Evolutionary conservation across 2,113 vertebrate genomes (phyloP), one percentile per base, ranked within the genome.

Genomic region (Calidris pygmaea): DNA sequence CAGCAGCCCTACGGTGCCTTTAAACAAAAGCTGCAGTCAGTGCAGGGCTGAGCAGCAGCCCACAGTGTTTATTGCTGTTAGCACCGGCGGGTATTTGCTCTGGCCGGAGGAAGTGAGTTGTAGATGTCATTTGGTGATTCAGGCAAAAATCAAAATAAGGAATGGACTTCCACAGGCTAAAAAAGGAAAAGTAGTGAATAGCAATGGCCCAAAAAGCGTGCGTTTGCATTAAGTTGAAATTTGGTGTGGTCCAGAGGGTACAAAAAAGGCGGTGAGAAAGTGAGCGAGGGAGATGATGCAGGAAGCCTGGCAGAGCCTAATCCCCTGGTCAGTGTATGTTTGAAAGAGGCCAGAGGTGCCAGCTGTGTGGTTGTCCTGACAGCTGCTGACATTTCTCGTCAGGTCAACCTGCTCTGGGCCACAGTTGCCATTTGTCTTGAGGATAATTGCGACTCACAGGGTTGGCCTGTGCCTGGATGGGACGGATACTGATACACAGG

Each of bases 91-190:
- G 65, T 90, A 60, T 96, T 95, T 92, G 87, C 85, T 95, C 86
- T 90, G 81, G 60, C 85, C 14, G 16, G 66, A 93, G 86, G 91
- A 96, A 86, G 63, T 41, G 81, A 83, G 50, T 80, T 60, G 91
- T 77, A 48, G 63, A 63, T 89, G 82, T 63, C 55, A 37, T 62
- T 79, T 53, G 55, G 71, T 73, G 89, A 80, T 67, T 87, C 74
- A 77, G 80, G 83, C 87, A 93, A 83, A 77, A 90, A 85, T 86
- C 85, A 85, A 91, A 90, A 90, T 58, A 85, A 86, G 86, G 89
- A 70, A 66, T 52, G 76, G 87, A 86, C 45, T 89, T 48, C 10
- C 77, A 3, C 34, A 14, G 5, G 13, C 75, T 90, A n/a, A 84
- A 92, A 88, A 90, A 76, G 48, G 70, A 72, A 68, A 90, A 29